Percentiles rank a stretch among this genome's conserved stretches.
phyloP scores from a whole-genome alignment of 2,797 vertebrate species.

The Bryconaethiops microstoma region DNA sequence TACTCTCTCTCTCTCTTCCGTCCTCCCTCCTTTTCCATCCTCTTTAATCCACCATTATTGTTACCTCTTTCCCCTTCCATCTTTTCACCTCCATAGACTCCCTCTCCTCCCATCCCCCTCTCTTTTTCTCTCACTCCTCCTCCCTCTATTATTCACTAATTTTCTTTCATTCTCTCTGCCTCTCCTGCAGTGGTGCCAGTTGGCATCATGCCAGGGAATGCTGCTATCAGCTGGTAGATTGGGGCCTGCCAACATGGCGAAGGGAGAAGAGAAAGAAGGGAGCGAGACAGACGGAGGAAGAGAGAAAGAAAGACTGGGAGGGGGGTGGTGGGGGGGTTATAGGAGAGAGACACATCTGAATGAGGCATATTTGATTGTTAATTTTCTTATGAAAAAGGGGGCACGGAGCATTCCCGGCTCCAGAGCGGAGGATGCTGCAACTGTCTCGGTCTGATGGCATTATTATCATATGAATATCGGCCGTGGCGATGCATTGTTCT shows the following conservation, averaged over 20 bases:
- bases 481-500: conserved; percentile 72
- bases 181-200: conserved; percentile 80
- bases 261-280: conserved; percentile 66
- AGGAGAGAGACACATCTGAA: conserved; percentile 50
- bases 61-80: conserved; percentile 39
- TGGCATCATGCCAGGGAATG: conserved; percentile 85
- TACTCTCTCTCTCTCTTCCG: conserved; percentile 56
- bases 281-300: conserved; percentile 60
- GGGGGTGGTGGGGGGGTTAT: conserved; percentile 46
- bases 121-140: conserved; percentile 59
- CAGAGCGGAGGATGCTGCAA: conserved; percentile 30
- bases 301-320: conserved; percentile 55
- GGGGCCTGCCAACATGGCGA: conserved; percentile 84
- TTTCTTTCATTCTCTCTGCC: conserved; percentile 69
- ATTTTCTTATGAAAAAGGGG: conserved; percentile 47
- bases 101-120: conserved; percentile 53
- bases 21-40: conserved; percentile 58
- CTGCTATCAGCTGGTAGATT: conserved; percentile 88
- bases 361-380: conserved; percentile 58
- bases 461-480: conserved; percentile 81
- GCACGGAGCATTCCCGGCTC: conserved; percentile 63
- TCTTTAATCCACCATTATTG: conserved; percentile 75
- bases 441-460: conserved; percentile 69
- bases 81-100: conserved; percentile 44
- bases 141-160: conserved; percentile 79